Conservation (phyloP, 2,797 vertebrate genomes). For the Melanotaenia parkinsoni region DNA sequence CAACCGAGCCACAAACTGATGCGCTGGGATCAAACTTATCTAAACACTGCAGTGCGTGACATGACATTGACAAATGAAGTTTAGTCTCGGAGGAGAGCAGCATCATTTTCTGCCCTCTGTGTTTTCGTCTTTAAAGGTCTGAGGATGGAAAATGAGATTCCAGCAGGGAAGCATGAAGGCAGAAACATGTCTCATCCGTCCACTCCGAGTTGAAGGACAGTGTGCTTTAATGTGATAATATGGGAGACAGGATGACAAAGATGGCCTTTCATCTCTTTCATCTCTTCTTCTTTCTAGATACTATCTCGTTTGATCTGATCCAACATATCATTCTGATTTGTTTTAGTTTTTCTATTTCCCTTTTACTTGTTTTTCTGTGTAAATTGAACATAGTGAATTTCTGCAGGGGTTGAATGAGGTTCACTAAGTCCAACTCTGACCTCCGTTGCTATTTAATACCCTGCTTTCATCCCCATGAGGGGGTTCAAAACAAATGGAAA, state of each 20-base stretch:
- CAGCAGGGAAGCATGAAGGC: conserved; percentile 35
- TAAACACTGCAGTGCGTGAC: conserved; percentile 39
- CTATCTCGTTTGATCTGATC: too few relatives aligned
- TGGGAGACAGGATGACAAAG: conserved; percentile 18
- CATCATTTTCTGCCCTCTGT: conserved; percentile 21
- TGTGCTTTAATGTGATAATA: neutral
- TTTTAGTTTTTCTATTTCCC: neutral
- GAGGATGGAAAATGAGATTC: conserved; percentile 68
- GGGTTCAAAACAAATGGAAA: conserved; percentile 39
- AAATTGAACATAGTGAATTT: conserved; percentile 45
- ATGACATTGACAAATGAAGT: conserved; percentile 63
- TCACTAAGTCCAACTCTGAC: conserved; percentile 43
- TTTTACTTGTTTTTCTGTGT: neutral
- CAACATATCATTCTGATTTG: too few relatives aligned
- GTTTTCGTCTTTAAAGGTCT: conserved; percentile 21
- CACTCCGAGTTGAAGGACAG: conserved; percentile 32
- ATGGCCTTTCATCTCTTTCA: too few relatives aligned
- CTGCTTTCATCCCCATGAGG: conserved; percentile 2
- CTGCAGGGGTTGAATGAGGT: conserved; percentile 27
- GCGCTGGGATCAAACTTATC: conserved; percentile 57
- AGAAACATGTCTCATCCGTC: conserved; percentile 56
- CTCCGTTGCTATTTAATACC: conserved; percentile 53
- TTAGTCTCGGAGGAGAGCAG: conserved; percentile 46
- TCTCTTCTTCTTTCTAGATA: too few relatives aligned
- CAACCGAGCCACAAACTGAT: conserved; percentile 48